Base-by-base conservation (phyloP, 2,797 vertebrate species). In the Rhinophrynus dorsalis region DNA sequence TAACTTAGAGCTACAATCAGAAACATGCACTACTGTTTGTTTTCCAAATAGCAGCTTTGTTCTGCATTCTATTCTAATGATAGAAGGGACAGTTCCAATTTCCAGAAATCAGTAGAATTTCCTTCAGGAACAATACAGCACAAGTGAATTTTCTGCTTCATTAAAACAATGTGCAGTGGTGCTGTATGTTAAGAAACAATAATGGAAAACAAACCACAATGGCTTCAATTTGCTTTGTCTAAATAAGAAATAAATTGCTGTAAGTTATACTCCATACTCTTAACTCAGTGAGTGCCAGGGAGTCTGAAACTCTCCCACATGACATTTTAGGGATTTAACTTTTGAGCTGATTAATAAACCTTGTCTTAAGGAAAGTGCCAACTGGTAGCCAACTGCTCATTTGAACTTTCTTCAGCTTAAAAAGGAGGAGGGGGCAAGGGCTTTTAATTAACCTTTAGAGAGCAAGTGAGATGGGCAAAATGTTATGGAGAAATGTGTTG, bases 341-440 rank as follows among this genome's bases (percentile, higher is more conserved):
- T 5, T 38, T 15, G 12, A 64, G 77, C 35, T 2, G 47, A 82
- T 79, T 74, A 81, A 68, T 55, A 27, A 78, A 2, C 15, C 59
- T 78, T 17, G 64, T 76, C 55, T 54, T 65, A 79, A 79, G 77
- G 65, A 77, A 71, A 75, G 65, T 79, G 76, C 73, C 80, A 84
- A 67, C 75, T 80, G 23, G 61, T 76, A 75, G 33, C 67, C 68
- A 59, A 77, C 70, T 30, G 59, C 79, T 77, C 75, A 81, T 77
- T 78, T 80, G 80, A 83, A 84, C 75, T 77, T 83, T 71, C 77
- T 82, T 70, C 77, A 80, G 62, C 75, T 75, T 57, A 10, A 83
- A 81, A 81, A 84, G 80, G n/a, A n/a, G n/a, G n/a, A n/a, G n/a
- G n/a, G n/a, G n/a, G n/a, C n/a, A n/a, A n/a, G n/a, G n/a, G n/a